Base-by-base conservation (phyloP, 2,113 vertebrate genomes). In the Patagioenas fasciata region DNA sequence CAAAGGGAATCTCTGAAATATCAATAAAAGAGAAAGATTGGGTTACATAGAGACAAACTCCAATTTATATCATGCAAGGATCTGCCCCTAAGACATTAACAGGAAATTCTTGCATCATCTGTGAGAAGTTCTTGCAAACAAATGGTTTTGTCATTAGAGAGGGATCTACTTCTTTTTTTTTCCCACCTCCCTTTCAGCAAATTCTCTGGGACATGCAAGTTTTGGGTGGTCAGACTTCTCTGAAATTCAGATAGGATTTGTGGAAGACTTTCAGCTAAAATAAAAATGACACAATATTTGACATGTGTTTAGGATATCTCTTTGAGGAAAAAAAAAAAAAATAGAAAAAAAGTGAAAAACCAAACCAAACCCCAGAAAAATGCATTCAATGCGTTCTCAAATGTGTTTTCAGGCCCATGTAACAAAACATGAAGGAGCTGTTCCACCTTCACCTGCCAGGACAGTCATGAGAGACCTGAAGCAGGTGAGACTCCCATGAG, bases 121-220 rank as follows among this genome's bases (percentile, higher is more conserved):
- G 20, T 80, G 23, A 72, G 21, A 84, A 72, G 4, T 58, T 47
- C 69, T 88, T 85, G 53, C 6, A 85, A 86, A 82, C 10, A 87
- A 91, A 89, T 24, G 2, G 29, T 80, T 89, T 83, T 88, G 32
- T 42, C 50, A 47, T 54, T 53, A 78, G 10, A 54, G 9, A 54
- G 29, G 13, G 25, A 28, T 6, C 2, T 56, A 65, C 38, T 62
- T 19, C 11, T 1, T 6, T n/a, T 32, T 38, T 18, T 11, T 31
- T 32, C 8, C 2, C 1, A 3, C 2, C 1, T 5, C 58, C 1
- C 6, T 62, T 79, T 57, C 42, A 81, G 13, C 5, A 75, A 47
- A 34, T 60, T 72, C 53, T 69, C 79, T 74, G 29, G 40, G 78
- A 93, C 87, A 75, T 32, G 15, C 13, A 69, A 13, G 11, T 2